A percentile compares a stretch with the other conserved stretches of the same genome.
Evolutionary conservation across 2,888 invertebrate genomes (phyloP).

Genomic region (Eurytoma californica): DNA sequence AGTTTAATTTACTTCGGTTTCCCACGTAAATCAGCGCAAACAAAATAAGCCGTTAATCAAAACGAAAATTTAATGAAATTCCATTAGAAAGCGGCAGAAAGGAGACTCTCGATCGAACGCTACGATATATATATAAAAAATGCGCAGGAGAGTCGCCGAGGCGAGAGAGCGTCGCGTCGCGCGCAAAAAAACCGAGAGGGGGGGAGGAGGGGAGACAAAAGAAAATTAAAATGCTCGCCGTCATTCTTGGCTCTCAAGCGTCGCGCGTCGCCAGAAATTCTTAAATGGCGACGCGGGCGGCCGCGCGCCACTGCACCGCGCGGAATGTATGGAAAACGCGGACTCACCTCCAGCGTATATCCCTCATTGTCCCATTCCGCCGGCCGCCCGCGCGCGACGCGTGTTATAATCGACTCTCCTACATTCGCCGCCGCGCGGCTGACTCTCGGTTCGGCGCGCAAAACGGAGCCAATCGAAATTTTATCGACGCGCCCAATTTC

Average conservation of each 20-base stretch:
- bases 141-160: background rate
- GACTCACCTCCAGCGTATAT: constrained; percentile 28
- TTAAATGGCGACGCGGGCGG: constrained; percentile 68
- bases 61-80: too few species aligned
- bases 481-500: too few species aligned
- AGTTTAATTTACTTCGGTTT: too few species aligned
- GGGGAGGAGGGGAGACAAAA: constrained; percentile 38
- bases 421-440: too few species aligned
- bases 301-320: constrained; percentile 45
- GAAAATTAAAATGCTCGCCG: constrained; percentile 55
- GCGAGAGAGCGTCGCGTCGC: too few species aligned
- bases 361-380: constrained; percentile 46
- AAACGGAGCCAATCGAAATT: too few species aligned
- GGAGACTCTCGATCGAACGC: background rate
- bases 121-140: background rate
- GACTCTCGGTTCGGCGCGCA: too few species aligned
- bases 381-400: constrained; percentile 14
- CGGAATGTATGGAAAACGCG: constrained; percentile 71
- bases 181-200: too few species aligned
- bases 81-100: constrained; percentile 9
- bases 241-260: constrained; percentile 50
- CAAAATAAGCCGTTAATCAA: too few species aligned
- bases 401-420: constrained; percentile 27
- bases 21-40: too few species aligned
- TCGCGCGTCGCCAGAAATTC: constrained; percentile 66